Base-by-base conservation (phyloP, 2,113 vertebrate genomes). In the Labeo rohita region DNA sequence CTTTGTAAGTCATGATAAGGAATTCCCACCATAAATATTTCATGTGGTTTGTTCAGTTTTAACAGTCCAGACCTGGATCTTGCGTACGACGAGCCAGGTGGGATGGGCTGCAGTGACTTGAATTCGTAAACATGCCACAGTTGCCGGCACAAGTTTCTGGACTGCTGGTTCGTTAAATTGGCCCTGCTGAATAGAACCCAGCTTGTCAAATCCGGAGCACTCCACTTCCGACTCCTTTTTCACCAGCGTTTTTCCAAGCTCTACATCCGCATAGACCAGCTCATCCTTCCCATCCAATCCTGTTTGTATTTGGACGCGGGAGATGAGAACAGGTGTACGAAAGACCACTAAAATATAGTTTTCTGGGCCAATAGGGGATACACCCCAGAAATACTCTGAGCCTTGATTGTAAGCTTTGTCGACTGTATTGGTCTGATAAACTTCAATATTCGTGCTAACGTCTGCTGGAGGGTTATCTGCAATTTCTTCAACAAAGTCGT, bases 1-100 rank as follows among this genome's bases (percentile, higher is more conserved):
- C 70, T 73, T 11, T 21, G 0, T 8, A 43, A 12, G 18, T 39
- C 8, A 21, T 45, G 39, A 73, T 6, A 11, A 45, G 0, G 4
- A 72, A 73, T 45, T 21, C 9, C 6, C 39, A 11, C 16, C 18
- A n/a, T 23, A 34, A 77, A 54, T 4, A 54, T 54, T 9, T 77
- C 75, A 54, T 1, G 2, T 36, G 4, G 8, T 68, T 36, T n/a
- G 36, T 49, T 54, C 34, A n/a, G 16, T 3, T 16, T 77, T 77
- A 68, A 28, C 59, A 5, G 80, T 80, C 89, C 89, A 90, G 39
- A 90, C 66, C 59, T 85, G 85, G 12, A 98, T 93, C 86, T 91
- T 95, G 8, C 11, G 88, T 83, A 98, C 95, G 83, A 96, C 91
- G 6, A 97, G 87, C 95, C 96, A 96, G n/a, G 94, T 92, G 0